Conservation (phyloP, 2,888 invertebrate species). For the Trachelus tabidus region DNA sequence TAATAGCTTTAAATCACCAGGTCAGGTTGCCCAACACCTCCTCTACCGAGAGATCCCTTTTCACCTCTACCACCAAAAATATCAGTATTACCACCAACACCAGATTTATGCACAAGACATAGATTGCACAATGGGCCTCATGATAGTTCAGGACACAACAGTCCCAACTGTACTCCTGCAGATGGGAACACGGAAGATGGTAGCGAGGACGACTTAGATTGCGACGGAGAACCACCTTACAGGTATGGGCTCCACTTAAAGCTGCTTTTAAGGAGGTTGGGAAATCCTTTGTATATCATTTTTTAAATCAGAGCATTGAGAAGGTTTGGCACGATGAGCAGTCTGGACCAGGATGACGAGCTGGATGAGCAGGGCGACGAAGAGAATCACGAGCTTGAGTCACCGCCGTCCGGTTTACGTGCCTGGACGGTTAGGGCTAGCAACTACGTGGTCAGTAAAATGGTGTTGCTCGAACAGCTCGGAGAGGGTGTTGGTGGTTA, state of each 20-base stretch:
- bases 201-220: slow-evolving; percentile 63
- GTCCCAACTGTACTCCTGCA: slow-evolving; percentile 55
- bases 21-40: slow-evolving; percentile 61
- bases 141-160: slow-evolving; percentile 58
- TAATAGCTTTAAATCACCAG: slow-evolving; percentile 33
- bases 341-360: slow-evolving; percentile 64
- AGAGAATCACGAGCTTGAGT: slow-evolving; percentile 54
- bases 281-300: not conserved
- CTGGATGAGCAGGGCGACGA: slow-evolving; percentile 56
- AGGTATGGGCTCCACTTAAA: slow-evolving; percentile 40
- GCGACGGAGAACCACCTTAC: slow-evolving; percentile 66
- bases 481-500: slow-evolving; percentile 68
- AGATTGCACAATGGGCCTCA: slow-evolving; percentile 51
- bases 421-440: slow-evolving; percentile 87
- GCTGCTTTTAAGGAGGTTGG: not conserved
- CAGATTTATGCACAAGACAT: slow-evolving; percentile 67
- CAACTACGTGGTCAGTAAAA: slow-evolving; percentile 84
- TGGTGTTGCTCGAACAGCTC: slow-evolving; percentile 76
- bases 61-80: slow-evolving; percentile 74
- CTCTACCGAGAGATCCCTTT: slow-evolving; percentile 63
- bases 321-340: slow-evolving; percentile 66
- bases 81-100: slow-evolving; percentile 81
- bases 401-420: slow-evolving; percentile 69
- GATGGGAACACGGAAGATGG: slow-evolving; percentile 63
- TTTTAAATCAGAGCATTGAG: slow-evolving; percentile 52